Conservation (phyloP, 2,888 invertebrate species). For the Drosophila ustulata region DNA sequence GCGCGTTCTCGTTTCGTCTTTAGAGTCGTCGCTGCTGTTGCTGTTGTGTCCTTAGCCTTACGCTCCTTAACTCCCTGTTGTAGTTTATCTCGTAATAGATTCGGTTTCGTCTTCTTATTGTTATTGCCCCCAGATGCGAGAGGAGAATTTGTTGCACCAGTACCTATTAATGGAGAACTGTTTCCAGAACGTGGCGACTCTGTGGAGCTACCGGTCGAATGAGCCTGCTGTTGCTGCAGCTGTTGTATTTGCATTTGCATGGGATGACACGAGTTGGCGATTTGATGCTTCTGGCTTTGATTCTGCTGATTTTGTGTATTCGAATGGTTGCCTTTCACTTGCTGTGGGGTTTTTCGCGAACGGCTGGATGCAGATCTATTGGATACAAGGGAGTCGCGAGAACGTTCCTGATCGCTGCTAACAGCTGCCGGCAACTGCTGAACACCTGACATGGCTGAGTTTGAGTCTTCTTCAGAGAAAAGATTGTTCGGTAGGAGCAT, state of each 20-base stretch:
- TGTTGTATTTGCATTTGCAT: slow-evolving; percentile 45
- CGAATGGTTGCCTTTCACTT: slow-evolving; percentile 42
- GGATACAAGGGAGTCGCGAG: slow-evolving; percentile 86
- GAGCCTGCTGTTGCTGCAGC: slow-evolving; percentile 23
- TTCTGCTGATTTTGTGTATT: slow-evolving; percentile 33
- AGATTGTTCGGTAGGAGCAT: slow-evolving; percentile 70
- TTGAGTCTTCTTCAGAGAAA: slow-evolving; percentile 85
- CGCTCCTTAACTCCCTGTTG: slow-evolving; percentile 83
- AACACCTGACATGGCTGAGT: slow-evolving; percentile 86
- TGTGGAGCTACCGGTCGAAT: neutral
- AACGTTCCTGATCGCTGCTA: slow-evolving; percentile 86
- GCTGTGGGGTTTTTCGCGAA: slow-evolving; percentile 56
- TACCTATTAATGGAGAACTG: slow-evolving; percentile 58
- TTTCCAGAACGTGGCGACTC: slow-evolving; percentile 68
- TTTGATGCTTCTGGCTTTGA: slow-evolving; percentile 42
- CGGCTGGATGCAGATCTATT: slow-evolving; percentile 79
- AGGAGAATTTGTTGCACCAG: slow-evolving; percentile 51
- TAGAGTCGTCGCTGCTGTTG: slow-evolving; percentile 39
- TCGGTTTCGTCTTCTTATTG: slow-evolving; percentile 80
- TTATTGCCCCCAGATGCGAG: slow-evolving; percentile 25
- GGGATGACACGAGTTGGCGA: slow-evolving; percentile 46
- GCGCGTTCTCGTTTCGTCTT: slow-evolving; percentile 79
- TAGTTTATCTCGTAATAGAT: slow-evolving; percentile 82
- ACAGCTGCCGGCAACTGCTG: slow-evolving; percentile 74
- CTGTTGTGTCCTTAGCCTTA: slow-evolving; percentile 67